Percentiles rank a stretch among this genome's conserved stretches.
Conservation (phyloP, 2,888 invertebrate species). For the Steinernema hermaphroditum region DNA sequence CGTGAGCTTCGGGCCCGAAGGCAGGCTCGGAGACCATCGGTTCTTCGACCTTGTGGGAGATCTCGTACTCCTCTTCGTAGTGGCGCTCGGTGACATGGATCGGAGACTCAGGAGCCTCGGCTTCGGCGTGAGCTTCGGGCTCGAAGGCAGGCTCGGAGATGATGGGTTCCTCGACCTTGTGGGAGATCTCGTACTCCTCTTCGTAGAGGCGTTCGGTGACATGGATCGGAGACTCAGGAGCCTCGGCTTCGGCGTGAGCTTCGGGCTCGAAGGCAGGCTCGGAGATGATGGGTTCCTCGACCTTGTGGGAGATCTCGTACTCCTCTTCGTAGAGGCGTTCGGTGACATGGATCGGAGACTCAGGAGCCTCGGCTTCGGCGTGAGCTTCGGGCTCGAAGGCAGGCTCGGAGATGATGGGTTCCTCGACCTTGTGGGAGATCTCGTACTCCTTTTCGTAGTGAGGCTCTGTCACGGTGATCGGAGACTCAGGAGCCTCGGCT, state of each 20-base stretch:
- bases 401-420: neutral
- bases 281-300: neutral
- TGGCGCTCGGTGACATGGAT: neutral
- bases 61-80: neutral
- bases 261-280: neutral
- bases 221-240: neutral
- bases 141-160: neutral
- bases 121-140: neutral
- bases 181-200: neutral
- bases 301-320: neutral
- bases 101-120: neutral
- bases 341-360: neutral
- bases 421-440: neutral
- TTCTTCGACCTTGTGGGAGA: neutral
- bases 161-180: neutral
- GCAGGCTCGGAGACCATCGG: neutral
- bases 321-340: neutral
- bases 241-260: neutral
- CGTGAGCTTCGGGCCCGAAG: neutral
- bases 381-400: neutral
- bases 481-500: neutral
- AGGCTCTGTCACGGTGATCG: neutral
- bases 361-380: neutral
- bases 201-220: neutral
- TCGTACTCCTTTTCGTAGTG: neutral